Evolutionary conservation across 2,888 invertebrate genomes (phyloP).

Genomic region (Bibio marci): DNA sequence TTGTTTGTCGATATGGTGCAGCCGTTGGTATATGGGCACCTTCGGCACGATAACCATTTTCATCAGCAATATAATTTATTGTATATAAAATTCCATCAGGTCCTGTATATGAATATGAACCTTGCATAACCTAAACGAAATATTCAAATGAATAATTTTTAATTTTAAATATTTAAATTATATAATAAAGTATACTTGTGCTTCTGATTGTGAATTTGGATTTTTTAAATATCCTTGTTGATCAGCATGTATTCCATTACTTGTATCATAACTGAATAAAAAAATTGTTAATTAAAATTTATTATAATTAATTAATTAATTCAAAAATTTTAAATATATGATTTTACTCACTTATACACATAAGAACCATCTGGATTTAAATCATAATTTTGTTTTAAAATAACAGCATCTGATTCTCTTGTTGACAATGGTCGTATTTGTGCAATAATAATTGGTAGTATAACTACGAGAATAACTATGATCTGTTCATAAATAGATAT

Average conservation of each 20-base stretch:
- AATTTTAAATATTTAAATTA: too few species aligned
- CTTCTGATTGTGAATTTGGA: slow-evolving; percentile 37
- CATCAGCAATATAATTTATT: slow-evolving; percentile 33
- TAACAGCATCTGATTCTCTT: slow-evolving; percentile 30
- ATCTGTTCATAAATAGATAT: slow-evolving; percentile 19
- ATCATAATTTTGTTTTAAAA: slow-evolving; percentile 32
- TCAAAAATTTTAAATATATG: slow-evolving; percentile 2
- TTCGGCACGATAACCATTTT: slow-evolving; percentile 32
- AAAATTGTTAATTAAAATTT: background rate
- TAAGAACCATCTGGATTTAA: slow-evolving; percentile 34
- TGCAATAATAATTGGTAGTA: slow-evolving; percentile 17
- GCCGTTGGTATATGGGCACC: slow-evolving; percentile 32
- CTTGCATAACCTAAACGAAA: slow-evolving; percentile 32
- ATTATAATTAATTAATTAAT: slow-evolving; percentile 1
- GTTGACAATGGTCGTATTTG: slow-evolving; percentile 24
- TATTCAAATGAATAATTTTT: too few species aligned
- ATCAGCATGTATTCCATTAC: slow-evolving; percentile 43
- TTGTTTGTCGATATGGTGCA: slow-evolving; percentile 20
- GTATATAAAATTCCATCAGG: slow-evolving; percentile 38
- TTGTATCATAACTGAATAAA: slow-evolving; percentile 38
- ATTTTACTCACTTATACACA: slow-evolving; percentile 31
- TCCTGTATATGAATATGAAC: slow-evolving; percentile 38
- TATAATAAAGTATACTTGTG: slow-evolving; percentile 29
- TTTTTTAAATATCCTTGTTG: slow-evolving; percentile 44
- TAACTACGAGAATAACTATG: slow-evolving; percentile 20